Evolutionary conservation across 2,888 invertebrate genomes (phyloP), one percentile per base, ranked within the genome.

Genomic region (Mamestra brassicae): DNA sequence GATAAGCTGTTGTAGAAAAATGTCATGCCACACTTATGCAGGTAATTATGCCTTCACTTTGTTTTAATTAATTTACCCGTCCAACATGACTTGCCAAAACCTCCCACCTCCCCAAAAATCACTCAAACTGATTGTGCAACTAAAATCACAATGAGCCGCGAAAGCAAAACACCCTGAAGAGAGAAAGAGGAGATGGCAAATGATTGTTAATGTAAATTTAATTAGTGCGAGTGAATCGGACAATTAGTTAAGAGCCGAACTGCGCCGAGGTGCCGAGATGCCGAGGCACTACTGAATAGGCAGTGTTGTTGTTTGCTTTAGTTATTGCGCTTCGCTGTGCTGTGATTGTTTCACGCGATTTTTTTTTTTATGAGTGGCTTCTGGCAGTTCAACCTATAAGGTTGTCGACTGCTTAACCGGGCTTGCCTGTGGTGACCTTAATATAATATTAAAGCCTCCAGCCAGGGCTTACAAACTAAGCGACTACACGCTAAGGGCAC

Each of bases 171-270:
- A 67, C 15, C 10, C 5, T 4, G n/a, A 45, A 57, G 50, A 26
- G 15, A 52, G 17, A 26, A 64, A 61, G 38, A 11, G 36, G 60
- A 61, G 83, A 66, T 7, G 69, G 75, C 26, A 64, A 71, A 65
- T 78, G 34, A 74, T 74, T 74, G 64, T 68, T 71, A 83, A 83
- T 87, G 74, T 58, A 80, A 83, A 86, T 86, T 79, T 85, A 76
- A 87, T 85, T 83, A 85, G 55, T 38, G 73, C 36, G 76, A 87
- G 85, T 85, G 87, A 83, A 81, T 83, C 68, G 57, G 71, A 52
- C 79, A 80, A 86, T 85, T 86, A 85, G 79, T 80, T 81, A 66
- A 76, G 73, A 71, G 71, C 60, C 74, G 61, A 73, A 69, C 61
- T 47, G 52, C 58, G 65, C 13, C 26, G 62, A 42, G 26, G 34